These are phyloP conservation scores for Herminia tarsipennalis DNA, from an alignment of 2,888 invertebrate species.

Conservation along the genomic window DNA sequence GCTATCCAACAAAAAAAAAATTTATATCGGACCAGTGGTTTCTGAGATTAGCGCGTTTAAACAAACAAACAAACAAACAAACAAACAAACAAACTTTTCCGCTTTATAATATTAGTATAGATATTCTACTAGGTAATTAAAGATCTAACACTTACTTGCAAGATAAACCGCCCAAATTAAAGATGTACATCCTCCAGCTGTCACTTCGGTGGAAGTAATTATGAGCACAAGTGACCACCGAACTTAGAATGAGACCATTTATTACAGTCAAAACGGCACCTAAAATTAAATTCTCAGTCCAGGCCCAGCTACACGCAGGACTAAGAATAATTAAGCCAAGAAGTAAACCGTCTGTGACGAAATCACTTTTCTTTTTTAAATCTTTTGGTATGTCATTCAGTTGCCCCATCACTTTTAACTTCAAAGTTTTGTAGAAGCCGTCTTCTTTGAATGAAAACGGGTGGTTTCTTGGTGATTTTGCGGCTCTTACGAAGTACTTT, in stretches of 20 bases:
- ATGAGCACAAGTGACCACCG: constrained; percentile 87
- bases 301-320: constrained; percentile 64
- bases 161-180: constrained; percentile 89
- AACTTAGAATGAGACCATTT: constrained; percentile 58
- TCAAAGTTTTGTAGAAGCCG: constrained; percentile 92
- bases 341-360: constrained; percentile 61
- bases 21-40: no score
- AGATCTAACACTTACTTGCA: constrained; percentile 78
- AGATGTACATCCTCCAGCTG: constrained; percentile 93
- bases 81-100: no score
- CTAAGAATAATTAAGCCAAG: constrained; percentile 53
- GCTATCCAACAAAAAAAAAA: no score
- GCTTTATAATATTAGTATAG: neutral
- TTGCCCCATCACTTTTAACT: constrained; percentile 83
- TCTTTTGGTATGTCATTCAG: constrained; percentile 81
- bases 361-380: constrained; percentile 63
- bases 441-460: constrained; percentile 91
- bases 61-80: no score
- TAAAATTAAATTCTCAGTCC: constrained; percentile 54
- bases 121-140: neutral
- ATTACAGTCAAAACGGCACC: constrained; percentile 56
- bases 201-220: constrained; percentile 93
- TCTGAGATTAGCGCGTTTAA: no score
- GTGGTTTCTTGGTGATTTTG: constrained; percentile 87
- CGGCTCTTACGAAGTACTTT: constrained; percentile 88